Base-by-base conservation (phyloP, 2,113 vertebrate species). In the Cephalopholis sonnerati region DNA sequence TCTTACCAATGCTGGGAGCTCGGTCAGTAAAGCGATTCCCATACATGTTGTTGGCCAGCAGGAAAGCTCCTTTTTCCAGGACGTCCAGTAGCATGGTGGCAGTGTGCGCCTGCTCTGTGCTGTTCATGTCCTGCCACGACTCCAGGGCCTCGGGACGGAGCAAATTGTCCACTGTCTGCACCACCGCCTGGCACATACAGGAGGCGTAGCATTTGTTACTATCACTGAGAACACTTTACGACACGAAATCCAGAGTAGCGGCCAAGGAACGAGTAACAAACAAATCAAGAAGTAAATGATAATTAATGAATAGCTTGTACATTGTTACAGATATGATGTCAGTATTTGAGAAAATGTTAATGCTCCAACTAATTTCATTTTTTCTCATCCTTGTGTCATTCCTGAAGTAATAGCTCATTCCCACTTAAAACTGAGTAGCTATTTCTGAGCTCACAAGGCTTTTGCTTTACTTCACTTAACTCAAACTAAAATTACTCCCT, bases 71-170 rank as follows among this genome's bases (percentile, higher is more conserved):
- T 78, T 98, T 97, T 87, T 99, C 97, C 79, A 99, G 93, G 55
- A 98, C 96, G 1, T 99, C 97, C 85, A 98, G 91, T 10, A 99
- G 92, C 97, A 98, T 97, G 89, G 97, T 99, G 90, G 97, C 97
- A 0, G 97, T 97, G 92, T 98, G 97, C 4, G 96, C 97, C 88
- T 98, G 97, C 91, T 99, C 97, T 0, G 97, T 97, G 83, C 93
- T 95, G 66, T 98, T 98, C 97, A 98, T 98, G 92, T 98, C 97
- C 89, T 96, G 96, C 97, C 97, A 98, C 0, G 97, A 97, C 74
- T 97, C 95, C 32, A 98, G 92, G 0, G 96, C 96, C 71, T 98
- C 97, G 0, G 95, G 94, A 6, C 97, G 96, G 77, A 98, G 92
- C 29, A 99, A 92, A 89, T 99, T 99, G 91, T 98, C 97, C 86